Evolutionary conservation across 2,113 vertebrate genomes (phyloP).

Genomic region (Cavia porcellus): DNA sequence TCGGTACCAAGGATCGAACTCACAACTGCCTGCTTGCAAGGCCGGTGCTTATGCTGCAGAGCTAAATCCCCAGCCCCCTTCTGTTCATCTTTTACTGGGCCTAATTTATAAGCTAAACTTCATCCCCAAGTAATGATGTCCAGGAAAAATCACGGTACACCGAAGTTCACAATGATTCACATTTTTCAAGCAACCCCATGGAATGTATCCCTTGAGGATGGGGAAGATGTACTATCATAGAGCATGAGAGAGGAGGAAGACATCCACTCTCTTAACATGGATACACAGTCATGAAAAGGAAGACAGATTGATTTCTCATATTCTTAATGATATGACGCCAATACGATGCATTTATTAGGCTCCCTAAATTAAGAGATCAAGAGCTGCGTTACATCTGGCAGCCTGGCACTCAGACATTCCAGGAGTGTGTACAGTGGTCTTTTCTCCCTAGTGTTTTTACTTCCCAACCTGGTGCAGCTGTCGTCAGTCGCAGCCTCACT

Average conservation of each 20-base stretch:
- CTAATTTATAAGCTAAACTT: background rate
- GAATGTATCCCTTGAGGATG: no score
- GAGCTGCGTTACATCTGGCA: background rate
- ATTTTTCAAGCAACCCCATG: background rate
- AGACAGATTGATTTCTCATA: background rate
- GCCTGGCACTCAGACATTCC: background rate
- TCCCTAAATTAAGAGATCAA: background rate
- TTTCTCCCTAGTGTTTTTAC: background rate
- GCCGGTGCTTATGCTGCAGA: no score
- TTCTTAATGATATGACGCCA: background rate
- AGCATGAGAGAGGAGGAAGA: background rate
- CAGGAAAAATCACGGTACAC: background rate
- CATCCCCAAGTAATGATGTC: background rate
- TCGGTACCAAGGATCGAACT: no score
- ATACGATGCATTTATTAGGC: background rate
- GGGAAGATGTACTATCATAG: no score
- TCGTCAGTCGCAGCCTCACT: background rate
- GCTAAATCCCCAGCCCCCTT: no score
- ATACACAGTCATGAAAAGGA: background rate
- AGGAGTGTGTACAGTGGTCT: background rate
- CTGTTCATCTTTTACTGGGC: background rate
- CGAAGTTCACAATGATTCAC: background rate
- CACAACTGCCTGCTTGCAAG: no score
- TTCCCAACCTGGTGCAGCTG: background rate
- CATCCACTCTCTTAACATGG: no score